Percentiles rank a stretch among this genome's conserved stretches.
These are phyloP conservation scores for Pseudopleuronectes americanus DNA, from an alignment of 2,797 vertebrate species.

Conservation along the genomic window DNA sequence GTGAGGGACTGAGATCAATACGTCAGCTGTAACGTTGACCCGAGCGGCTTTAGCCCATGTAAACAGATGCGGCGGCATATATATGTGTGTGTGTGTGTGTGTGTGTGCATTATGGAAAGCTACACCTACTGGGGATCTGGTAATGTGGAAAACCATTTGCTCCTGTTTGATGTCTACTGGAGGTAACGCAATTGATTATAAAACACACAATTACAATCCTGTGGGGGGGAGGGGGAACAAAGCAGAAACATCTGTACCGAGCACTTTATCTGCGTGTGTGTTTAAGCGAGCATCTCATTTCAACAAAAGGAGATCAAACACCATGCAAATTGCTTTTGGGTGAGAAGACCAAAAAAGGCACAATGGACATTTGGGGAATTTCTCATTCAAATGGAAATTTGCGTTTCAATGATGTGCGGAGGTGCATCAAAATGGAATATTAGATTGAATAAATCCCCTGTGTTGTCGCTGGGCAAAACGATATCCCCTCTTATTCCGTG, in stretches of 20 bases:
- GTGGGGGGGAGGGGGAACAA: constrained; percentile 23
- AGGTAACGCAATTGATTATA: constrained; percentile 38
- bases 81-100: not conserved
- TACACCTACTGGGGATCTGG: not conserved
- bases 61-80: constrained; percentile 41
- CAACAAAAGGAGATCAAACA: constrained; percentile 70
- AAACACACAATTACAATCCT: constrained; percentile 39
- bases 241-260: constrained; percentile 36
- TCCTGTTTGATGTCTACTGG: constrained; percentile 16
- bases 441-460: constrained; percentile 69
- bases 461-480: constrained; percentile 47
- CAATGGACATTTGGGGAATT: constrained; percentile 68
- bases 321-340: constrained; percentile 68
- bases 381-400: constrained; percentile 81
- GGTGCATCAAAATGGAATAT: constrained; percentile 73
- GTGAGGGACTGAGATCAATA: constrained; percentile 55
- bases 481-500: constrained; percentile 25
- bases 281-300: constrained; percentile 65
- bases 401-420: constrained; percentile 67
- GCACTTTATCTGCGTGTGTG: constrained; percentile 45
- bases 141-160: constrained; percentile 27
- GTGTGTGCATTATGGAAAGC: constrained; percentile 6
- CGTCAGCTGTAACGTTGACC: constrained; percentile 47
- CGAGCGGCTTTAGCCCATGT: constrained; percentile 50
- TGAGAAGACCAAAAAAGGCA: constrained; percentile 67